Evolutionary conservation across 2,888 invertebrate genomes (phyloP), one percentile per base, ranked within the genome.

Genomic region (Andrena chrysosceles): DNA sequence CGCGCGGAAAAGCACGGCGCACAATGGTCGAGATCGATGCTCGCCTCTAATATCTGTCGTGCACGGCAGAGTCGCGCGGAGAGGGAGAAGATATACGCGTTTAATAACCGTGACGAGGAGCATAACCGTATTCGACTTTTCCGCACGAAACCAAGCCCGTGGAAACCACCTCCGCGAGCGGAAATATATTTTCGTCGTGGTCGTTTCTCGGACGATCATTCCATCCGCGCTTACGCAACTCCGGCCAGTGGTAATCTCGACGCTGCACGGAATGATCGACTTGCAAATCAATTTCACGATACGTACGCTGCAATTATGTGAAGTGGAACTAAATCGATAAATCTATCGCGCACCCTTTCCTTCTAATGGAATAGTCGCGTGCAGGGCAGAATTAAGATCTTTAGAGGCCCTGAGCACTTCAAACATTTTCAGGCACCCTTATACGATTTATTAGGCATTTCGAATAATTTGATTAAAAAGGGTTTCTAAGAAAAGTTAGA

Each of bases 61-160:
- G 67, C 49, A 16, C 48, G 35, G 48, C 10, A 26, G 20, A 62
- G 10, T 31, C 59, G 7, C 20, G 52, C 13, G 33, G 20, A 56
- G 31, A 67, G 26, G 48, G 29, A 67, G 62, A 78, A 68, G 67
- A 67, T 48, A 72, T 23, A 33, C 56, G 54, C 75, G 76, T 81
- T 76, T 83, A 83, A 76, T 83, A 68, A 83, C 67, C 82, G 82
- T 83, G 71, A 81, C 82, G 63, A 52, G 52, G 48, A 7, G 56
- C 74, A 80, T 69, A 80, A 81, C 80, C 68, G 81, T 74, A 83
- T 81, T 83, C 77, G 76, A 81, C 66, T 86, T 86, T 87, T 86
- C 86, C 84, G 86, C 86, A 49, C 81, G 81, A 74, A 80, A 60
- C 52, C 73, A 10, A 73, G 6, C 33, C n/a, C 63, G 33, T 35